Conservation (phyloP, 2,888 invertebrate species). For the Pedicia rivosa region DNA sequence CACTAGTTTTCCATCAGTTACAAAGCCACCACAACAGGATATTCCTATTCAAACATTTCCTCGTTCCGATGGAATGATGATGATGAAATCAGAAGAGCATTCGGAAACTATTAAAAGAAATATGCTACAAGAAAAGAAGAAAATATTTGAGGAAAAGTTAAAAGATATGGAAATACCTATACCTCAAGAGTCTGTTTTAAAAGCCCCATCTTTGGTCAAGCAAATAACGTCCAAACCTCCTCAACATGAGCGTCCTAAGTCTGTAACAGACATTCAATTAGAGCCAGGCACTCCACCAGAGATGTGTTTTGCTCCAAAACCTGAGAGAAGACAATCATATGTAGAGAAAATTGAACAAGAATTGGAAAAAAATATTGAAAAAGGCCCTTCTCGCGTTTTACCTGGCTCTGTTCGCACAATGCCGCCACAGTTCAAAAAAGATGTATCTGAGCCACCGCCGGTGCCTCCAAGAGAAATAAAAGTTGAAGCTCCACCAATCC, state of each 20-base stretch:
- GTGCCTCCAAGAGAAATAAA: slow-evolving; percentile 28
- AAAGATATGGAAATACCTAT: no score
- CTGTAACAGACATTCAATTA: slow-evolving; percentile 34
- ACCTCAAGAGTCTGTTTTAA: slow-evolving; percentile 22
- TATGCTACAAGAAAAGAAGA: slow-evolving; percentile 20
- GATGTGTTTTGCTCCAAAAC: slow-evolving; percentile 43
- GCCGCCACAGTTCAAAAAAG: slow-evolving; percentile 26
- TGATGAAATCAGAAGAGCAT: no score
- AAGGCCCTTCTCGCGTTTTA: slow-evolving; percentile 35
- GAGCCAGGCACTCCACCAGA: slow-evolving; percentile 52
- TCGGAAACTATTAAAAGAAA: slow-evolving; percentile 19
- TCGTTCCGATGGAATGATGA: no score
- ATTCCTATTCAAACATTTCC: no score
- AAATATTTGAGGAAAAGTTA: slow-evolving; percentile 18
- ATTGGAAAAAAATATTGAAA: slow-evolving; percentile 34
- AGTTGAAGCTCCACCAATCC: slow-evolving; percentile 29
- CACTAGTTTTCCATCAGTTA: no score
- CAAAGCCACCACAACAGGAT: no score
- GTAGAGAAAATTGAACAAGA: slow-evolving; percentile 40
- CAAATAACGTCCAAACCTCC: slow-evolving; percentile 31
- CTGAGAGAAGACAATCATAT: slow-evolving; percentile 35
- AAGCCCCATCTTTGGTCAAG: slow-evolving; percentile 34
- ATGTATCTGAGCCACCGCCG: slow-evolving; percentile 23
- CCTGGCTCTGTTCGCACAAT: slow-evolving; percentile 38
- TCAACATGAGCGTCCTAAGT: no score